Evolutionary conservation across 1,140 invertebrate genomes (phyloP), one percentile per base, ranked within the genome.

Genomic region (Myzus persicae): DNA sequence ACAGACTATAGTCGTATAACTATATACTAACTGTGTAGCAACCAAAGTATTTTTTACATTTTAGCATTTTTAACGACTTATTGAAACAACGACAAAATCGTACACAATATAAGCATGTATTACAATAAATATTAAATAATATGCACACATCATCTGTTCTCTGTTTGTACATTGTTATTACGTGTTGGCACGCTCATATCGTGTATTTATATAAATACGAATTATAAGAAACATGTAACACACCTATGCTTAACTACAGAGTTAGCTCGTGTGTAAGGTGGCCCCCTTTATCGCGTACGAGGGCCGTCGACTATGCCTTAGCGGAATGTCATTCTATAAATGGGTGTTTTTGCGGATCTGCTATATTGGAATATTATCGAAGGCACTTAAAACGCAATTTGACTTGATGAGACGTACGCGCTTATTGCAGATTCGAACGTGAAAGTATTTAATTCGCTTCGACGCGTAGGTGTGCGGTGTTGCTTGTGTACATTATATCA

Each of bases 381-480:
- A 51, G 11, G 42, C 0, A 46, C 24, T 89, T 89, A 38, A 51
- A 51, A 18, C 20, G 22, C 36, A 8, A 59, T 90, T 90, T 59
- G 48, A 40, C 42, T 38, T 59, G 88, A 18, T 46, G 14, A 26
- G 38, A 59, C 59, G 59, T 90, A 59, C 36, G 24, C n/a, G n/a
- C n/a, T n/a, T 90, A 59, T 40, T 59, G 59, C n/a, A n/a, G n/a
- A n/a, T 90, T 26, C 38, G 38, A 59, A 59, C 88, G 88, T 59
- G 88, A 59, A 90, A 90, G 51, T 90, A 42, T 90, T 88, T 88
- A 48, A 46, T 88, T 46, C 22, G n/a, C 48, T 76, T 88, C 31
- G 42, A 36, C n/a, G 59, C 18, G 59, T 76, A 76, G 59, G 59
- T 76, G 59, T n/a, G 59, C 14, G 6, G 59, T 76, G 59, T 76